phyloP scores from a whole-genome alignment of 2,113 vertebrate species.

The Columba janthina region DNA sequence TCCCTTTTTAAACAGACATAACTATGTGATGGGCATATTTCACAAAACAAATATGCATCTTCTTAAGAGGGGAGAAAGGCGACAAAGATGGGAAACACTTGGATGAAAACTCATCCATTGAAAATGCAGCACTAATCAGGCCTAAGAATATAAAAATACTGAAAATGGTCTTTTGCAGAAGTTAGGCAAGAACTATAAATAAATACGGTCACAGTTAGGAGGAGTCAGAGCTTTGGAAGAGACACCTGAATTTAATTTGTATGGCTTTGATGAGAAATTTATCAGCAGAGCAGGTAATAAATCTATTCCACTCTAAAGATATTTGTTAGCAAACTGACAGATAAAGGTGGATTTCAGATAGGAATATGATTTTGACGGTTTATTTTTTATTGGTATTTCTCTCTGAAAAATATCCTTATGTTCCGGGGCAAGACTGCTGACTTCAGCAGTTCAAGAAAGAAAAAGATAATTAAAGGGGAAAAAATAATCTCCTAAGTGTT shows the following conservation, averaged over 20 bases:
- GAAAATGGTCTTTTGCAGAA: neutral
- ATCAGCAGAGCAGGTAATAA: conserved; percentile 1
- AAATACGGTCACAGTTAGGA: neutral
- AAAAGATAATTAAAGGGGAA: neutral
- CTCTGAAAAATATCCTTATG: neutral
- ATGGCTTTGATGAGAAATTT: conserved; percentile 11
- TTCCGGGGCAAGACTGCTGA: neutral
- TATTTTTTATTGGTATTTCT: conserved; percentile 3
- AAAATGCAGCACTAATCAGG: neutral
- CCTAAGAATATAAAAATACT: neutral
- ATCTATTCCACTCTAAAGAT: neutral
- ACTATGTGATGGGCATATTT: neutral
- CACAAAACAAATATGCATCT: neutral
- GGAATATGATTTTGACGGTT: neutral
- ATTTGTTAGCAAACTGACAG: neutral
- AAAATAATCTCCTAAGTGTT: neutral
- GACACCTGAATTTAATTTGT: conserved; percentile 13
- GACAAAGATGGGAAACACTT: neutral
- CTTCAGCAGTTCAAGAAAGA: neutral
- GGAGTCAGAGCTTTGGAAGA: neutral
- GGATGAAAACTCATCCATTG: neutral
- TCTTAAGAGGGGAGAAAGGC: neutral
- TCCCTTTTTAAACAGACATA: neutral
- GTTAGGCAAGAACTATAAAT: neutral
- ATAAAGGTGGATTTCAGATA: neutral